phyloP scores from a whole-genome alignment of 2,888 invertebrate species.

The Oscheius sp. region DNA sequence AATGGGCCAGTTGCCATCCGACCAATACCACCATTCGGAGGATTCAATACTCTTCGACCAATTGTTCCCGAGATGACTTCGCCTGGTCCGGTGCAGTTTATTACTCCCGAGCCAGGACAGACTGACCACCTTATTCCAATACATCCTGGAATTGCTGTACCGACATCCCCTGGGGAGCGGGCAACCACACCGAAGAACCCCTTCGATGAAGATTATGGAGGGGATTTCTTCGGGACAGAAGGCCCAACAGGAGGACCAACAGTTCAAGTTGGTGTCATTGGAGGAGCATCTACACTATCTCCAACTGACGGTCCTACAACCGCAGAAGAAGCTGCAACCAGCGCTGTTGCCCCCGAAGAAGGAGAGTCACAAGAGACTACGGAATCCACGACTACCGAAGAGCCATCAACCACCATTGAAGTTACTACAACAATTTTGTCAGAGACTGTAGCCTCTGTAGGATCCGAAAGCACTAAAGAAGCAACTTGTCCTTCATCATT shows the following conservation, averaged over 20 bases:
- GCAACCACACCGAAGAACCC: slow-evolving; percentile 22
- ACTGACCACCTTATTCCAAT: slow-evolving; percentile 22
- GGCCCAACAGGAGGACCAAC: neutral
- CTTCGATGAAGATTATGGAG: slow-evolving; percentile 14
- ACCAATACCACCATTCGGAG: slow-evolving; percentile 2
- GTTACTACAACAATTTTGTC: neutral
- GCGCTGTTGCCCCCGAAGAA: neutral
- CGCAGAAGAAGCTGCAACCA: neutral
- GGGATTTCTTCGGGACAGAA: neutral
- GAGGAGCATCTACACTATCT: neutral
- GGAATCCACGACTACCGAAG: neutral
- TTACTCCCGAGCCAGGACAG: neutral
- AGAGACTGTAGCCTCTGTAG: neutral
- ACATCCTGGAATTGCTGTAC: slow-evolving; percentile 22
- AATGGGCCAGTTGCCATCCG: slow-evolving; percentile 15
- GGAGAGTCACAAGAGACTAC: neutral
- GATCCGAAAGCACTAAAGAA: neutral
- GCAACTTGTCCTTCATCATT: neutral
- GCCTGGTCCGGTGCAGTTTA: neutral
- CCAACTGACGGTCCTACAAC: neutral
- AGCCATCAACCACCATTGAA: neutral
- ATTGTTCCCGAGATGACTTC: slow-evolving; percentile 11
- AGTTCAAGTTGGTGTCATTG: slow-evolving; percentile 7
- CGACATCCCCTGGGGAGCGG: neutral
- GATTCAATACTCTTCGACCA: neutral